Percentiles rank a stretch among this genome's conserved stretches.
phyloP scores from a whole-genome alignment of 2,797 vertebrate species.

The Melanotaenia parkinsoni region DNA sequence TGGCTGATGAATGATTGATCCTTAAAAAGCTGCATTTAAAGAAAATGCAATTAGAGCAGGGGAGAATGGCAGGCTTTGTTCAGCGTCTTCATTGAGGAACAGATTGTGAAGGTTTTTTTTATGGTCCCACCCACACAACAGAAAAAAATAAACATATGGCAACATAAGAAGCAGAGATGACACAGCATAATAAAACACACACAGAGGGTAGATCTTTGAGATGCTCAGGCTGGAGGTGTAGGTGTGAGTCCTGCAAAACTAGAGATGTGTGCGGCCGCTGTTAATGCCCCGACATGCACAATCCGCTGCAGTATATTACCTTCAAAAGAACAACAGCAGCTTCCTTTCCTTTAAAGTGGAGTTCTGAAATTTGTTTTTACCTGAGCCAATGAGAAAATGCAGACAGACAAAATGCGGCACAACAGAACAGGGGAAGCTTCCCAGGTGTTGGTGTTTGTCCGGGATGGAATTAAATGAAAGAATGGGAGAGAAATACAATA shows the following conservation, averaged over 20 bases:
- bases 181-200: conserved; percentile 41
- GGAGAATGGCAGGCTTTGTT: conserved; percentile 8
- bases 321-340: conserved; percentile 51
- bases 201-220: conserved; percentile 33
- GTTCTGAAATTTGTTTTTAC: conserved; percentile 59
- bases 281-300: conserved; percentile 42
- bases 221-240: conserved; percentile 36
- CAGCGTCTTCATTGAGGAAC: conserved; percentile 27
- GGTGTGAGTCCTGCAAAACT: conserved; percentile 24
- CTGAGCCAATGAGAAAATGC: conserved; percentile 55
- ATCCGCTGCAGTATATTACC: conserved; percentile 21
- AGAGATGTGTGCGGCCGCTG: conserved; percentile 19
- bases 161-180: conserved; percentile 35
- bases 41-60: conserved; percentile 1
- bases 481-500: conserved; percentile 45
- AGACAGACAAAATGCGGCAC: conserved; percentile 59
- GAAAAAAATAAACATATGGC: conserved; percentile 37
- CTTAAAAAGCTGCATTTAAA: conserved; percentile 8
- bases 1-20: conserved; percentile 24
- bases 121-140: conserved; percentile 12
- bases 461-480: conserved; percentile 59
- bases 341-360: conserved; percentile 61
- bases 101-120: conserved; percentile 17
- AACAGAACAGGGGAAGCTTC: conserved; percentile 44
- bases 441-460: conserved; percentile 44